These are phyloP conservation scores for Oenanthe melanoleuca DNA, from an alignment of 2,113 vertebrate genomes.

Conservation along the genomic window DNA sequence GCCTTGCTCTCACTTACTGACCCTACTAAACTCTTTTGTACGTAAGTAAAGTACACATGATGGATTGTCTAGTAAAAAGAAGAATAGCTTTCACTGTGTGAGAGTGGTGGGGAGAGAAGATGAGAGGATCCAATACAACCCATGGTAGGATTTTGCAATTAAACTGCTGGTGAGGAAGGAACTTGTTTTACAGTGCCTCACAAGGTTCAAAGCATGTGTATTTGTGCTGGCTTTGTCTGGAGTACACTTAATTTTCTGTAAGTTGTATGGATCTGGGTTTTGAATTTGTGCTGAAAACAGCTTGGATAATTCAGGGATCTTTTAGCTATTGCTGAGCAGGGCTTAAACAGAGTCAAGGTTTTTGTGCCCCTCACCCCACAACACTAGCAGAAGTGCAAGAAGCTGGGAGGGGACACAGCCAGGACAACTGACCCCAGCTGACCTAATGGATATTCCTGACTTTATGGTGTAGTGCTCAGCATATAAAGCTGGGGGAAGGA, in stretches of 20 bases:
- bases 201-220: slow-evolving; percentile 55
- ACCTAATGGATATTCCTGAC: not conserved
- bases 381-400: not conserved
- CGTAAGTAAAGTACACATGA: not conserved
- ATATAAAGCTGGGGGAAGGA: not conserved
- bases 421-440: not conserved
- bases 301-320: not conserved
- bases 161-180: not conserved
- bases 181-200: slow-evolving; percentile 23
- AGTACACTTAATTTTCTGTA: not conserved
- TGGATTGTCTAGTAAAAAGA: not conserved
- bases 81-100: not conserved
- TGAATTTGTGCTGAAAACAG: not conserved
- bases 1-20: not conserved
- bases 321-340: not conserved
- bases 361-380: not conserved
- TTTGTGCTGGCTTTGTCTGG: not conserved
- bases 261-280: not conserved
- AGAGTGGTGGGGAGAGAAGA: not conserved
- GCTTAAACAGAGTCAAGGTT: not conserved
- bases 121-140: not conserved
- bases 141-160: not conserved
- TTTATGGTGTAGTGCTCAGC: not conserved
- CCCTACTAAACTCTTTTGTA: slow-evolving; percentile 9
- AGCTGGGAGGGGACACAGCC: not conserved